These are phyloP conservation scores for Phoxinus phoxinus DNA, from an alignment of 2,113 vertebrate species.

Conservation along the genomic window DNA sequence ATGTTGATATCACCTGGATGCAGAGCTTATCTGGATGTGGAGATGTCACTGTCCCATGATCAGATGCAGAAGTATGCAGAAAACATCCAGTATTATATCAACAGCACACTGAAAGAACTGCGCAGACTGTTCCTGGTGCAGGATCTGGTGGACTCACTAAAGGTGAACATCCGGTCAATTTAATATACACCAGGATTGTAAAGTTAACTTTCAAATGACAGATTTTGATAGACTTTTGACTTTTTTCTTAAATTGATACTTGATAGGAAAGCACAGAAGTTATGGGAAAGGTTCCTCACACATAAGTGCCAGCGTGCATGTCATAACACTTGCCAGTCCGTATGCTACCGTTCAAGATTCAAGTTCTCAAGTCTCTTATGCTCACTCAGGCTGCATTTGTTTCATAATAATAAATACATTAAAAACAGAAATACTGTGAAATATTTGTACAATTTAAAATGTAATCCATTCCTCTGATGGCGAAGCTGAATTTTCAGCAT, in stretches of 20 bases:
- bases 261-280: not conserved
- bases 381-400: not conserved
- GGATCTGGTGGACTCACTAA: constrained; percentile 96
- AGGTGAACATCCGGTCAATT: constrained; percentile 76
- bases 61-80: constrained; percentile 98
- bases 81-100: constrained; percentile 91
- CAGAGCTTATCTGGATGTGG: constrained; percentile 94
- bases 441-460: not conserved
- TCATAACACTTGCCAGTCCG: not conserved
- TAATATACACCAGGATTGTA: not conserved
- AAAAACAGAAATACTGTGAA: not conserved
- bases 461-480: not conserved
- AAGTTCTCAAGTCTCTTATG: not conserved
- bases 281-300: not conserved
- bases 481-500: not conserved
- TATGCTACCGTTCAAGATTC: not conserved
- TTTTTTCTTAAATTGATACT: not conserved
- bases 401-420: not conserved
- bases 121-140: constrained; percentile 97
- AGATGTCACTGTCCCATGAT: constrained; percentile 96
- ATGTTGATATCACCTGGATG: not conserved
- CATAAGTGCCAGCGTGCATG: not conserved
- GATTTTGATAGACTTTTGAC: no score
- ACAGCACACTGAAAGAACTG: constrained; percentile 94
- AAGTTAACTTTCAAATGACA: not conserved